These are phyloP conservation scores for Chromis chromis DNA, from an alignment of 2,797 vertebrate genomes.

Conservation along the genomic window DNA sequence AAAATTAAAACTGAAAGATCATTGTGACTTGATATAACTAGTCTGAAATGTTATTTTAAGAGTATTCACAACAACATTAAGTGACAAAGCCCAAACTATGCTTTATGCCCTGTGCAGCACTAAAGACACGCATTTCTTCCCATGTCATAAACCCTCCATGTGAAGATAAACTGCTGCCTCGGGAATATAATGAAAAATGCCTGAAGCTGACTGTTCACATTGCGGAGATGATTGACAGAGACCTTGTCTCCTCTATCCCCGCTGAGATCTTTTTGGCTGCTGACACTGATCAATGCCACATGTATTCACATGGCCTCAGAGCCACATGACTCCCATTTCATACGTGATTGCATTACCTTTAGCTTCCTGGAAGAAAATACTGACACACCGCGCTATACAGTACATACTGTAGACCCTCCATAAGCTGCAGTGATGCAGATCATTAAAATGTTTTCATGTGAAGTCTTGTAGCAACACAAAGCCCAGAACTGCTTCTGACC, in stretches of 20 bases:
- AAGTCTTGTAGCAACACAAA: not conserved
- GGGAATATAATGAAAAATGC: conserved; percentile 44
- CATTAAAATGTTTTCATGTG: not conserved
- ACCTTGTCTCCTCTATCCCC: conserved; percentile 54
- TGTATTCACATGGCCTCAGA: conserved; percentile 71
- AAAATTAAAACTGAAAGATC: not conserved
- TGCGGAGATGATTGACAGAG: conserved; percentile 70
- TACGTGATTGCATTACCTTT: conserved; percentile 75
- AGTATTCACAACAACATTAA: conserved; percentile 17
- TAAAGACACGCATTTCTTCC: conserved; percentile 37
- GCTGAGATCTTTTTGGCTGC: conserved; percentile 60
- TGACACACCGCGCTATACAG: conserved; percentile 32
- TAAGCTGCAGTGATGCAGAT: conserved; percentile 1
- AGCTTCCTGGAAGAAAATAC: conserved; percentile 34
- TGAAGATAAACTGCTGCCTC: conserved; percentile 52
- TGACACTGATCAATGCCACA: conserved; percentile 78
- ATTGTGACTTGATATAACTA: not conserved
- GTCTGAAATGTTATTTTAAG: conserved; percentile 11
- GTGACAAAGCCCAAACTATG: not conserved
- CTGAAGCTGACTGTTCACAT: conserved; percentile 50
- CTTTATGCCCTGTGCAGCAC: conserved; percentile 14
- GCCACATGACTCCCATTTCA: conserved; percentile 76
- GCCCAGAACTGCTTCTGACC: not conserved
- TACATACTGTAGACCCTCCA: conserved; percentile 14
- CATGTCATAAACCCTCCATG: conserved; percentile 32